Base-by-base conservation (phyloP, 23 tunicate genomes). In the Styela clava region DNA sequence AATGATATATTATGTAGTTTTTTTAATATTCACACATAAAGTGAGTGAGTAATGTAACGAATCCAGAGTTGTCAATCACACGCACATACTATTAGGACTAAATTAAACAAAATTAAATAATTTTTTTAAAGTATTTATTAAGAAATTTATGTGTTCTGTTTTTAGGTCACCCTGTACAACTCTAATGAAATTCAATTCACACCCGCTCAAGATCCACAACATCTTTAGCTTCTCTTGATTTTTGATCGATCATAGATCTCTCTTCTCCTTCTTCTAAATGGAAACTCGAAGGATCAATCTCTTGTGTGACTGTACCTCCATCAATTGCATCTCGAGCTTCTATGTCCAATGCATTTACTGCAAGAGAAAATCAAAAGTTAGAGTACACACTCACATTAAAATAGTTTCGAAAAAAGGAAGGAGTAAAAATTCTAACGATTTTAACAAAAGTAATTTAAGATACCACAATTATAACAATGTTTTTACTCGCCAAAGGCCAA, bases 241-340 rank as follows among this genome's bases (percentile, higher is more conserved):
- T 61, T 74, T 85, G 84, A 37, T 93, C 98, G 81, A 93, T 88
- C 98, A 93, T 93, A 3, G 98, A 83, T 29, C 98, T 81, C 69
- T 93, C 98, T 69, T 93, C 98, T 44, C 86, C 86, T 84, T 93
- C 98, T 51, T 93, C 98, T 73, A 93, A 69, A 16, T 74, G 89
- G 68, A 87, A 93, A 62, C 79, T 88, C 19, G 81, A 79, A 22
- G 90, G 90, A 62, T 93, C 98, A 33, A 85, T 77, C 31, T 74
- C 84, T 44, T 63, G 78, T 3, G 70, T 30, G 27, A 25, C 34
- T 19, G 78, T 34, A 33, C 78, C 84, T 16, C 98, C 98, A 20
- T 93, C 98, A 37, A 93, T 84, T 9, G 98, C 98, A 69, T 82
- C 93, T 30, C 89, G 31, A 1, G 87, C 87, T 69, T 93, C 98